phyloP scores from a whole-genome alignment of 2,797 vertebrate species.

The Pteronotus mesoamericanus region DNA sequence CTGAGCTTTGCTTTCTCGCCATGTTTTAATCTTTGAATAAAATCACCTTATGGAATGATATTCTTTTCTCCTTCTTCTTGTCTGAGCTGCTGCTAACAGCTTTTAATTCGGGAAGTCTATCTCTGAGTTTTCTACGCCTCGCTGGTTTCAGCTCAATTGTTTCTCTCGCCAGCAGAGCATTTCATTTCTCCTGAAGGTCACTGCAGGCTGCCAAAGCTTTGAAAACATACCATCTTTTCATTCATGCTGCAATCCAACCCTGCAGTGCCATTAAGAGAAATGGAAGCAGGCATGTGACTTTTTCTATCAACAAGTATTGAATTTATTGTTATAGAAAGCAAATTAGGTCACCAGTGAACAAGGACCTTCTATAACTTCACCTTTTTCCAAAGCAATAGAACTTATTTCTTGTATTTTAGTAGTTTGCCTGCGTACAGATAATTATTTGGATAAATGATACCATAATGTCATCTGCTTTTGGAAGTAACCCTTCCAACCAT shows the following conservation, averaged over 20 bases:
- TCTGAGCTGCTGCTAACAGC: conserved; percentile 76
- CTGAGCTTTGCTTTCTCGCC: conserved; percentile 29
- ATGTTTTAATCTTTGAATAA: conserved; percentile 62
- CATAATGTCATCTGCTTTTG: conserved; percentile 60
- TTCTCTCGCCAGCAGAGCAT: conserved; percentile 81
- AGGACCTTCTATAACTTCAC: conserved; percentile 32
- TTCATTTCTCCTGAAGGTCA: conserved; percentile 89
- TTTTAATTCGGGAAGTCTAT: conserved; percentile 84
- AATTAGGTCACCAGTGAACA: conserved; percentile 71
- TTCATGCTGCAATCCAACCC: conserved; percentile 76
- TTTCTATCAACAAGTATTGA: conserved; percentile 76
- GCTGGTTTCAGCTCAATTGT: conserved; percentile 81
- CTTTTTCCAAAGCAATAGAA: conserved; percentile 61
- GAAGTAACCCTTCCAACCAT: conserved; percentile 61
- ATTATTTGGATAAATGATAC: conserved; percentile 73
- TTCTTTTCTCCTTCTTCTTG: conserved; percentile 61
- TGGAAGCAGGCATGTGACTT: conserved; percentile 72
- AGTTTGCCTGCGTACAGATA: conserved; percentile 50
- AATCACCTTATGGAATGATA: conserved; percentile 67
- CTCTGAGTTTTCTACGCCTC: conserved; percentile 81
- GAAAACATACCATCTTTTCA: conserved; percentile 80
- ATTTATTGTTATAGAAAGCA: conserved; percentile 76
- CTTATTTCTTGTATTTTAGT: conserved; percentile 53
- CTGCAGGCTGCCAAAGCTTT: conserved; percentile 77
- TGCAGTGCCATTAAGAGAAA: conserved; percentile 82